Percentiles rank a stretch among this genome's conserved stretches.
phyloP scores from a whole-genome alignment of 2,797 vertebrate genomes.

The Chelidonichthys spinosus region DNA sequence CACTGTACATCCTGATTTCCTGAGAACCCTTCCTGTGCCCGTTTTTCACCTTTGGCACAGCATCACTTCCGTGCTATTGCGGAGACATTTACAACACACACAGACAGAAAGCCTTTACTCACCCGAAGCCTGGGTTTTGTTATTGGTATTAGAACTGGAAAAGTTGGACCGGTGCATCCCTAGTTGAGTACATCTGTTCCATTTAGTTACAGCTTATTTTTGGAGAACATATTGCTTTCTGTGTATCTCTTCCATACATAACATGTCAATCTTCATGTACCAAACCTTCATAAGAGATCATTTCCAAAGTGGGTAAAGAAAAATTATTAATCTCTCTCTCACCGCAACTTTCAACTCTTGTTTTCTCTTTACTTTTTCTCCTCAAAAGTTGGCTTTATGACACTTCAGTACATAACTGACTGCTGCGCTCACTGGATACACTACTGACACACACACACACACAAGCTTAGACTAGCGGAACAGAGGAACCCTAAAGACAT shows the following conservation, averaged over 20 bases:
- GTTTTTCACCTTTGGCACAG: constrained; percentile 10
- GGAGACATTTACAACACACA: not conserved
- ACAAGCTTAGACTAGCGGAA: constrained; percentile 10
- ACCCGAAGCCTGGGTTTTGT: not conserved
- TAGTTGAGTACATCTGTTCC: not conserved
- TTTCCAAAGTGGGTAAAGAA: not conserved
- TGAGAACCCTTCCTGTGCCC: constrained; percentile 15
- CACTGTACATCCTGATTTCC: constrained; percentile 38
- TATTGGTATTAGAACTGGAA: not conserved
- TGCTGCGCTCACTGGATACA: not conserved
- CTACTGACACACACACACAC: constrained; percentile 8
- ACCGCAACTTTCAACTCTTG: not conserved
- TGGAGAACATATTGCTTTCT: not conserved
- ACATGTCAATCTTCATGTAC: not conserved
- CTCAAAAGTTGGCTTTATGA: not conserved
- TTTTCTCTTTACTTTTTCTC: not conserved
- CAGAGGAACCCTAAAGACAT: constrained; percentile 33
- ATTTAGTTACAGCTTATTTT: not conserved
- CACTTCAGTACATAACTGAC: not conserved
- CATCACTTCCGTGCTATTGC: not conserved
- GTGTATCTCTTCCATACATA: not conserved
- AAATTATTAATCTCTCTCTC: not conserved
- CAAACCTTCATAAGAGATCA: not conserved
- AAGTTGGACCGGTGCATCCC: not conserved
- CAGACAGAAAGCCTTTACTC: not conserved